Evolutionary conservation across 2,113 vertebrate genomes (phyloP).

Genomic region (Thermophis baileyi): DNA sequence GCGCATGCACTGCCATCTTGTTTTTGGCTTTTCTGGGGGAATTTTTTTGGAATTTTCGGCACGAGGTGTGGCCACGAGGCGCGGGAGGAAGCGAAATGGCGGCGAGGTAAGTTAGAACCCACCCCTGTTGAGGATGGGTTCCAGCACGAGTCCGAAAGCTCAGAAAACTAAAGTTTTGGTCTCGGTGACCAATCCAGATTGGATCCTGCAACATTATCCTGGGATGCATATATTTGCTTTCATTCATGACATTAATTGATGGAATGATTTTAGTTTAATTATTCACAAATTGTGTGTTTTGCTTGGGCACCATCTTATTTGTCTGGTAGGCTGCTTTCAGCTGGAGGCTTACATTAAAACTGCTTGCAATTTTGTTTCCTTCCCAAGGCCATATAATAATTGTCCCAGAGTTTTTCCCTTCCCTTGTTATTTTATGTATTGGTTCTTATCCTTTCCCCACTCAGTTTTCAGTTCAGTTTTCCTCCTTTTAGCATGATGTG

Average conservation of each 20-base stretch:
- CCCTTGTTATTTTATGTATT: conserved; percentile 16
- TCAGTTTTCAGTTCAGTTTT: conserved; percentile 3
- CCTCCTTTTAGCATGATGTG: conserved; percentile 19
- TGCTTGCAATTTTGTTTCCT: background rate
- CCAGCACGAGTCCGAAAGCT: background rate
- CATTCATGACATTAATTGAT: background rate
- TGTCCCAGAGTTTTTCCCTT: background rate
- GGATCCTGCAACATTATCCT: background rate
- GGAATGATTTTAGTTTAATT: background rate
- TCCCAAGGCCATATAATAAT: background rate
- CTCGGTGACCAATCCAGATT: background rate
- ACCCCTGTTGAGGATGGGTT: no score
- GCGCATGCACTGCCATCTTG: no score
- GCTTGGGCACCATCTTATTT: background rate
- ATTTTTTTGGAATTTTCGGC: no score
- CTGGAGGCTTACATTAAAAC: background rate
- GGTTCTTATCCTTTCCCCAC: conserved; percentile 19
- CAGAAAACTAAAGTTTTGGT: background rate
- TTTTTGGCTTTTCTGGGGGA: no score
- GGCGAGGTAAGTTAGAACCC: no score
- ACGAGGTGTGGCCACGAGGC: no score
- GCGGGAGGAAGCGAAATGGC: no score
- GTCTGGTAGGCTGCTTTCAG: background rate
- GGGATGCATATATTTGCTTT: background rate
- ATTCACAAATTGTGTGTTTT: background rate